These are phyloP conservation scores for Heteropelma amictum DNA, from an alignment of 2,888 invertebrate species.

Conservation along the genomic window DNA sequence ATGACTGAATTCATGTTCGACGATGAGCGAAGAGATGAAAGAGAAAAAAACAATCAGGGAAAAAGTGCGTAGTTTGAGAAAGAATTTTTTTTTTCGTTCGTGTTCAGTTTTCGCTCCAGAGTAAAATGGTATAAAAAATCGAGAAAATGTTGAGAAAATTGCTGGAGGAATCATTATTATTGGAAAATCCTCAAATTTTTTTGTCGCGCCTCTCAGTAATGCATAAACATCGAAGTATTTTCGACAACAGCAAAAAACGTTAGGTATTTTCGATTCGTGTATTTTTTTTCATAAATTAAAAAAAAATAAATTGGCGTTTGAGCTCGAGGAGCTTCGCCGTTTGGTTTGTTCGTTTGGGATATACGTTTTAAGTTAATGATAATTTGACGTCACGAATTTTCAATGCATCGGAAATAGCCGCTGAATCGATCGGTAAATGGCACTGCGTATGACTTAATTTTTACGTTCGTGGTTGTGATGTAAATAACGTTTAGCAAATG, in stretches of 20 bases:
- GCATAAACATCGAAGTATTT: too few species aligned
- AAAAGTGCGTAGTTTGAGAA: too few species aligned
- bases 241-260: too few species aligned
- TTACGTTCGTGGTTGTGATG: constrained; percentile 71
- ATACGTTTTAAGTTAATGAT: constrained; percentile 22
- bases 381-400: constrained; percentile 26
- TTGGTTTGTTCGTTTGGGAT: constrained; percentile 27
- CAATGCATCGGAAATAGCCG: constrained; percentile 21
- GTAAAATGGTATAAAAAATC: too few species aligned
- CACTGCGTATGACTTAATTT: constrained; percentile 61
- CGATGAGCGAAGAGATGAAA: too few species aligned
- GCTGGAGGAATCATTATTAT: too few species aligned
- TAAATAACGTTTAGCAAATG: constrained; percentile 60
- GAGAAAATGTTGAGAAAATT: too few species aligned
- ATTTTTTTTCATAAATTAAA: not conserved
- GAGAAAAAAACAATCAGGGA: too few species aligned
- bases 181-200: not conserved
- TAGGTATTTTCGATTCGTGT: constrained; percentile 9
- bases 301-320: not conserved
- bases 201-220: not conserved
- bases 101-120: too few species aligned
- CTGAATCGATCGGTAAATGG: constrained; percentile 41
- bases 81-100: too few species aligned
- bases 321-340: constrained; percentile 2
- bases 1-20: too few species aligned